Evolutionary conservation across 2,888 invertebrate genomes (phyloP), one percentile per base, ranked within the genome.

Genomic region (Pantelozetes paolii): DNA sequence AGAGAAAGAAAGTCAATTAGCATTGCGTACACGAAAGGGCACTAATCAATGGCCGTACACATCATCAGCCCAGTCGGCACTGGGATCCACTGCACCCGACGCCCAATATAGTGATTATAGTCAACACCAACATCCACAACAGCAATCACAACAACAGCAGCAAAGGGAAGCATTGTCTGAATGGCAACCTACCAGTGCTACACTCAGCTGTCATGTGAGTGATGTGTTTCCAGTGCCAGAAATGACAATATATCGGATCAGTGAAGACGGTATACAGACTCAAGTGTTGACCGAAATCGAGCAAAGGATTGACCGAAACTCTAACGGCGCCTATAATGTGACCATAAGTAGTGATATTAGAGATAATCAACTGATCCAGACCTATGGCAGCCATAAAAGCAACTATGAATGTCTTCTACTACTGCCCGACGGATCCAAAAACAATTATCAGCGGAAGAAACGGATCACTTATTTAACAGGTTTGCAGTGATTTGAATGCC

Each of bases 181-280:
- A 69, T 69, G 69, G 69, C 42, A 26, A 75, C 75, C 76, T 18
- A 71, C 74, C 45, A 72, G 72, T 48, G 76, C 75, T n/a, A 75
- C 74, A 48, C 71, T 78, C 18, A 77, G 73, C 36, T 78, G 78
- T 73, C 77, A 78, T 59, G 77, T 77, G 32, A 76, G 75, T 45
- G 77, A 78, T 42, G 78, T 78, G 71, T 78, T 76, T 74, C 78
- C 78, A 50, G 67, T 76, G 75, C 78, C 78, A 54, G 77, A 77
- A 75, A 76, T 78, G 72, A 75, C 76, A 9, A 76, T 78, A 42
- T 77, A 78, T 57, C 77, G 77, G 26, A 45, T 69, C 8, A 42
- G 45, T 45, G 69, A 69, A 15, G 45, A 42, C 18, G 69, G n/a
- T 18, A 45, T 26, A 30, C 13, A 59, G 45, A 20, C 45, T 26